Evolutionary conservation across 2,888 invertebrate genomes (phyloP).

Genomic region (Globia sparganii): DNA sequence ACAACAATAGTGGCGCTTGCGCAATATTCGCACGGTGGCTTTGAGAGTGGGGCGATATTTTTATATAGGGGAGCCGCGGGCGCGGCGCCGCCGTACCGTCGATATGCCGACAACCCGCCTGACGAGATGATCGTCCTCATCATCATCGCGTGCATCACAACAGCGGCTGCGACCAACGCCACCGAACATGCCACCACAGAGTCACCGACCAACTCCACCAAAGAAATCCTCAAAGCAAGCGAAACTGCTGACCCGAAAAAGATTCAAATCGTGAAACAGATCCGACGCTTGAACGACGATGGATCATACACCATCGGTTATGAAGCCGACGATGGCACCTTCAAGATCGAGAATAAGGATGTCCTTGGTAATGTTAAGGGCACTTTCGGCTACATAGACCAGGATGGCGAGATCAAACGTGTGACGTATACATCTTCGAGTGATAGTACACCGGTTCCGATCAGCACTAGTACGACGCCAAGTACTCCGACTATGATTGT

Average conservation of each 20-base stretch:
- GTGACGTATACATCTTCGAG: constrained; percentile 93
- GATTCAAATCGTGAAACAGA: constrained; percentile 95
- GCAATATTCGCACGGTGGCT: constrained; percentile 87
- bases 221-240: constrained; percentile 90
- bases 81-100: constrained; percentile 85
- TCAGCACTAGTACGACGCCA: constrained; percentile 79
- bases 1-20: constrained; percentile 88
- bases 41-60: constrained; percentile 87
- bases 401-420: constrained; percentile 94
- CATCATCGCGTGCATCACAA: constrained; percentile 80
- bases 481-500: constrained; percentile 86
- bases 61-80: constrained; percentile 86
- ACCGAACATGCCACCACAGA: constrained; percentile 76
- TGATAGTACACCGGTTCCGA: constrained; percentile 86
- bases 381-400: constrained; percentile 95
- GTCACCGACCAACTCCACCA: constrained; percentile 80
- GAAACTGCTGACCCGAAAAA: constrained; percentile 93
- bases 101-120: constrained; percentile 85
- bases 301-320: constrained; percentile 96
- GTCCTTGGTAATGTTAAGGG: constrained; percentile 95
- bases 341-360: constrained; percentile 95
- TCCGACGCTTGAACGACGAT: constrained; percentile 94
- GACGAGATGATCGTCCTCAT: constrained; percentile 85
- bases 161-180: constrained; percentile 74
- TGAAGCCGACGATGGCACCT: constrained; percentile 96